Percentiles rank a stretch among this genome's conserved stretches.
phyloP scores from a whole-genome alignment of 2,797 vertebrate species.

The Rallus crepitans region DNA sequence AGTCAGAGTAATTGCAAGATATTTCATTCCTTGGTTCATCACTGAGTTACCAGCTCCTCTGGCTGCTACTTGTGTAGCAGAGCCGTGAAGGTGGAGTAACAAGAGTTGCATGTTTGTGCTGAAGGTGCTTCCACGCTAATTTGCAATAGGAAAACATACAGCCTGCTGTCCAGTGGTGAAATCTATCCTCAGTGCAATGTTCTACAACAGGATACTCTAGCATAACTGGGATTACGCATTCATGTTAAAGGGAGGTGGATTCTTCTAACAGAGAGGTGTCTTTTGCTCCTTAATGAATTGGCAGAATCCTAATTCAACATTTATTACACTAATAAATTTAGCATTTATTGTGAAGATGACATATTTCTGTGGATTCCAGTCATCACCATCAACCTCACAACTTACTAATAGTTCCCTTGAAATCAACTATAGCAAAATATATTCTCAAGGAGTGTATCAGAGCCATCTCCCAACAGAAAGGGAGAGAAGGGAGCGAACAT shows the following conservation, averaged over 20 bases:
- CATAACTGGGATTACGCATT: background rate
- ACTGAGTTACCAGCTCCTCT: background rate
- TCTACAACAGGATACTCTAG: background rate
- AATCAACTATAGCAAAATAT: background rate
- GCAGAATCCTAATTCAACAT: background rate
- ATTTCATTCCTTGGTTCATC: background rate
- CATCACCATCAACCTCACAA: background rate
- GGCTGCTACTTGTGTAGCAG: background rate
- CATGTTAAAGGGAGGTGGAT: background rate
- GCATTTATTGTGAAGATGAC: background rate
- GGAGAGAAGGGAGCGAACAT: background rate
- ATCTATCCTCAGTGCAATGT: background rate
- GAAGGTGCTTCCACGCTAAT: background rate
- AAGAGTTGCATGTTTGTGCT: background rate
- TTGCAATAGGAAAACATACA: background rate
- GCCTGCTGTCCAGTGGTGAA: background rate
- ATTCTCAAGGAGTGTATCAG: background rate
- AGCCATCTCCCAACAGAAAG: background rate
- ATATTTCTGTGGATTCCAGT: background rate
- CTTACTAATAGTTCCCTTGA: background rate
- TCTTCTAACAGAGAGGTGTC: background rate
- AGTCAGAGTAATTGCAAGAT: background rate
- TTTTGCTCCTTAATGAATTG: background rate
- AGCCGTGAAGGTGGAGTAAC: too few relatives aligned
- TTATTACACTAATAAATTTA: background rate